Conservation (phyloP, 2,113 vertebrate species). For the Laticauda colubrina region DNA sequence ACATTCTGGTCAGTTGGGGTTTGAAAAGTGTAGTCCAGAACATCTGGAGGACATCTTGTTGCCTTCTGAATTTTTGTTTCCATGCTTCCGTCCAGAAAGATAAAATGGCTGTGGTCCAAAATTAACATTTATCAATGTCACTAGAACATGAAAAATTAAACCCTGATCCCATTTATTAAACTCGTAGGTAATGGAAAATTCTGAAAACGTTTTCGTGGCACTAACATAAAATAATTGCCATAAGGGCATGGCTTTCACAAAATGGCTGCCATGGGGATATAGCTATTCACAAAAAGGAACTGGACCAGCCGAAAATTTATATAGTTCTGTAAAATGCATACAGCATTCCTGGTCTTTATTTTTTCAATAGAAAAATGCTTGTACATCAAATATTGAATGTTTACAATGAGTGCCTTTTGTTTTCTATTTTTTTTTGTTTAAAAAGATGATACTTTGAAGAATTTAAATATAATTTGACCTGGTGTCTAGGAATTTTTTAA, state of each 20-base stretch:
- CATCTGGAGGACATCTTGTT: not conserved
- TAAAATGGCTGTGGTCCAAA: not conserved
- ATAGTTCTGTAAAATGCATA: not conserved
- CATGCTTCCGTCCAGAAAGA: not conserved
- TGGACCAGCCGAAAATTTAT: not conserved
- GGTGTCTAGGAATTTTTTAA: not conserved
- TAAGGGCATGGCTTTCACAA: not conserved
- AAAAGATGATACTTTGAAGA: not conserved
- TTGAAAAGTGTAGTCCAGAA: not conserved
- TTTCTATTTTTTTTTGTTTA: not conserved
- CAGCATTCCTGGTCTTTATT: not conserved
- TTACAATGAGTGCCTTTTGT: not conserved
- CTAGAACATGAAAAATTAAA: not conserved
- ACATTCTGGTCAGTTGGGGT: not conserved
- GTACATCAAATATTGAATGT: not conserved
- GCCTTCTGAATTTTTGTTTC: not conserved
- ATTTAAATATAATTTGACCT: not conserved
- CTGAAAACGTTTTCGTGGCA: not conserved
- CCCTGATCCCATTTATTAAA: not conserved
- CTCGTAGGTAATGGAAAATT: not conserved
- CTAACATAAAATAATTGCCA: not conserved
- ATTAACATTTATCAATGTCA: not conserved
- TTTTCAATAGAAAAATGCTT: not conserved
- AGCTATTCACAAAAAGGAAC: not conserved
- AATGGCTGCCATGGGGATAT: not conserved